phyloP scores from a whole-genome alignment of 2,113 vertebrate species.

The Callithrix jacchus region DNA sequence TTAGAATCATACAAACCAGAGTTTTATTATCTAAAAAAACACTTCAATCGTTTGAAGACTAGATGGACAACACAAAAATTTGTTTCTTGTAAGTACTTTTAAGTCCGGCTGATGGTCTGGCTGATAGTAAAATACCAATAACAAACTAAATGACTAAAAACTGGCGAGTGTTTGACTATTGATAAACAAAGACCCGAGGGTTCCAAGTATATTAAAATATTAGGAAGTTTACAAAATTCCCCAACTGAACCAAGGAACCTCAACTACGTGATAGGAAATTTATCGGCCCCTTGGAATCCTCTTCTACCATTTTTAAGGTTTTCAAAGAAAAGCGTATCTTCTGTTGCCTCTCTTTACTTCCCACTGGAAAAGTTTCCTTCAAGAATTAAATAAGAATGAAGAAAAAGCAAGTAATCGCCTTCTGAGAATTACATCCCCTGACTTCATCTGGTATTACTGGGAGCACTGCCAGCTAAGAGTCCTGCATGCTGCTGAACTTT shows the following conservation, averaged over 20 bases:
- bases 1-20: constrained; percentile 31
- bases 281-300: background rate
- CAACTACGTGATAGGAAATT: background rate
- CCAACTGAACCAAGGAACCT: background rate
- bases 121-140: background rate
- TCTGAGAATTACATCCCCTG: constrained; percentile 52
- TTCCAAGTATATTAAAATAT: background rate
- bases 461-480: background rate
- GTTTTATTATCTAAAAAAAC: background rate
- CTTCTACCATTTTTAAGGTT: background rate
- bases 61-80: background rate
- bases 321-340: background rate
- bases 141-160: background rate
- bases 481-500: background rate
- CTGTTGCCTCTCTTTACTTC: background rate
- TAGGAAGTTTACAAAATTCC: background rate
- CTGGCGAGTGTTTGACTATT: background rate
- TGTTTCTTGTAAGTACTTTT: background rate
- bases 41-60: background rate
- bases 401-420: background rate
- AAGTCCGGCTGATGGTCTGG: background rate
- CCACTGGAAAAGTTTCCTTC: constrained; percentile 55
- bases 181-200: background rate
- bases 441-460: constrained; percentile 45
- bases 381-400: constrained; percentile 4